Conservation (phyloP, 1,140 invertebrate species). For the Lepidostoma basale region DNA sequence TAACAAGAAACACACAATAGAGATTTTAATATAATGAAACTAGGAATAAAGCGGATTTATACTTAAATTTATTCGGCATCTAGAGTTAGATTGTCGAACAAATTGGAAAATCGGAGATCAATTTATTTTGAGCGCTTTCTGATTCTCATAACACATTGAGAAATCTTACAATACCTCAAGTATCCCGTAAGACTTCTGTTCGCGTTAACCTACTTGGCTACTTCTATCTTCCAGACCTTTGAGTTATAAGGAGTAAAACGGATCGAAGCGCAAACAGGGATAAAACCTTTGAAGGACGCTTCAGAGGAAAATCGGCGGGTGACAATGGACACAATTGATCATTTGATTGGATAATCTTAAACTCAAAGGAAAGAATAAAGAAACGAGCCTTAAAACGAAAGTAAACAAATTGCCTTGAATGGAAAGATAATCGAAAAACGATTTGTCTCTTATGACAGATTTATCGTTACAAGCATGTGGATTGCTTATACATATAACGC, state of each 20-base stretch:
- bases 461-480: too few relatives aligned
- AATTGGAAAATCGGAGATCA: too few relatives aligned
- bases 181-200: too few relatives aligned
- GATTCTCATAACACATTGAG: too few relatives aligned
- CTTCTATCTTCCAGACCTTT: not conserved
- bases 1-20: too few relatives aligned
- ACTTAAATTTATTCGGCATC: too few relatives aligned
- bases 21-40: too few relatives aligned
- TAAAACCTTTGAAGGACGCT: not conserved
- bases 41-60: too few relatives aligned
- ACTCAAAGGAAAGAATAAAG: not conserved
- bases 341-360: slow-evolving; percentile 13
- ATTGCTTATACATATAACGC: too few relatives aligned
- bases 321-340: slow-evolving; percentile 11
- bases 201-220: not conserved
- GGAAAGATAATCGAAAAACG: slow-evolving; percentile 1
- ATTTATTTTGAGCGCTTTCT: too few relatives aligned
- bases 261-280: not conserved
- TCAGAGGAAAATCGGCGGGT: not conserved
- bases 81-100: too few relatives aligned
- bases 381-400: not conserved
- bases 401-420: slow-evolving; percentile 12
- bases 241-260: not conserved
- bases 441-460: slow-evolving; percentile 6
- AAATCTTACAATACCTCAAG: too few relatives aligned